These are phyloP conservation scores for Oncorhynchus kisutch DNA, from an alignment of 2,113 vertebrate species.

Conservation along the genomic window DNA sequence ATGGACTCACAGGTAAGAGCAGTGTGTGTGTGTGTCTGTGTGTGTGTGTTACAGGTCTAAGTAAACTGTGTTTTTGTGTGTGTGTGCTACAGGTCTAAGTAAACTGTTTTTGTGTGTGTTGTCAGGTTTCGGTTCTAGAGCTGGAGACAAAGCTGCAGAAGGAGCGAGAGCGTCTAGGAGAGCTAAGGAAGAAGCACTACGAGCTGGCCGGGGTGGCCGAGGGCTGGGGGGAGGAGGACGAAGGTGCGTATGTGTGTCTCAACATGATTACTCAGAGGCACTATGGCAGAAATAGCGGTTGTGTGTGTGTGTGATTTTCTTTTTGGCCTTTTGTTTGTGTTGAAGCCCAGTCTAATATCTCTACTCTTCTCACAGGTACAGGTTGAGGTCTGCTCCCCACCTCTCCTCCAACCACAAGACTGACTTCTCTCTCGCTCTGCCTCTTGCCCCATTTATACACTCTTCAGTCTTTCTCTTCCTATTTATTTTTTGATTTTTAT, in stretches of 20 bases:
- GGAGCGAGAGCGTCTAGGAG: conserved; percentile 90
- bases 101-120: conserved; percentile 1
- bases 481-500: conserved; percentile 30
- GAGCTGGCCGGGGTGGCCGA: conserved; percentile 90
- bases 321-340: conserved; percentile 46
- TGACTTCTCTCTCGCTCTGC: conserved; percentile 45
- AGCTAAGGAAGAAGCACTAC: conserved; percentile 95
- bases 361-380: conserved; percentile 56
- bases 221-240: conserved; percentile 84
- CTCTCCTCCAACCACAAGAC: conserved; percentile 34
- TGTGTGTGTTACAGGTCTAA: not conserved
- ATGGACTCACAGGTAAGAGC: conserved; percentile 92
- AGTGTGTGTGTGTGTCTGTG: not conserved
- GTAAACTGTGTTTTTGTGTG: not conserved
- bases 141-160: conserved; percentile 92
- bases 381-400: conserved; percentile 53
- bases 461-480: conserved; percentile 32
- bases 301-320: conserved; percentile 18
- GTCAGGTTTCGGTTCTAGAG: conserved; percentile 90
- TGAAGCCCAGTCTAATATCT: not conserved
- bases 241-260: conserved; percentile 53
- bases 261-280: conserved; percentile 50
- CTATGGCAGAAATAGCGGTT: conserved; percentile 1
- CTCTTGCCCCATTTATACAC: conserved; percentile 52
- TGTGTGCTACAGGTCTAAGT: not conserved